Evolutionary conservation across 2,797 vertebrate species (phyloP).

Genomic region (Eremophila alpestris): DNA sequence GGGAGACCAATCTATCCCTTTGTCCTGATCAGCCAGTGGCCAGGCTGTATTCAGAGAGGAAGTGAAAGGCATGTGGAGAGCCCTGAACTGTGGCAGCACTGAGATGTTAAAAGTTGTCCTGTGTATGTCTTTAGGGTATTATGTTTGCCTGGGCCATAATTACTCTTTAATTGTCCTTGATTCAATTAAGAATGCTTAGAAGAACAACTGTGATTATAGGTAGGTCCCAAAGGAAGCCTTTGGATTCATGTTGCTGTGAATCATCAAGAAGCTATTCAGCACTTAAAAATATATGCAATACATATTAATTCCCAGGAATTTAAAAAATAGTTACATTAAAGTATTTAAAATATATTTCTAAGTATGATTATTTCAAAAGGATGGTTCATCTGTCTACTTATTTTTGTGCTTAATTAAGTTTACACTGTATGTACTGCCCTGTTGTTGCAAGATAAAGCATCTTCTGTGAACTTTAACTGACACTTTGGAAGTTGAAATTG

Average conservation of each 20-base stretch:
- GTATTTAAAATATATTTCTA: background rate
- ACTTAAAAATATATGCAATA: background rate
- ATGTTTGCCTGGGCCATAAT: background rate
- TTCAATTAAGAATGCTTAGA: background rate
- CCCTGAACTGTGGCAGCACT: background rate
- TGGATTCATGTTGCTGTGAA: background rate
- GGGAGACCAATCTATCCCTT: background rate
- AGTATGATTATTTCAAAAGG: background rate
- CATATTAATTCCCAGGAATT: background rate
- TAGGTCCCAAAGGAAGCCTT: background rate
- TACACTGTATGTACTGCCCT: background rate
- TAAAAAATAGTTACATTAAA: background rate
- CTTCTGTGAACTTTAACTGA: background rate
- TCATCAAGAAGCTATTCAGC: background rate
- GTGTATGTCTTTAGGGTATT: background rate
- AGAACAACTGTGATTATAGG: background rate
- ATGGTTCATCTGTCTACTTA: background rate
- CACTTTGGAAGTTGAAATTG: background rate
- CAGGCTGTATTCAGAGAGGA: fast-evolving
- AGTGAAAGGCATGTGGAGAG: background rate
- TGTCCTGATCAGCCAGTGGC: background rate
- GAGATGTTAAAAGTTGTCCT: background rate
- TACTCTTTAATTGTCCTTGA: background rate
- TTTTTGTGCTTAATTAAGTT: background rate
- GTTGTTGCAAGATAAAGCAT: background rate